Base-by-base conservation (phyloP, 2,888 invertebrate genomes). In the Rhimphoctona megacephalus region DNA sequence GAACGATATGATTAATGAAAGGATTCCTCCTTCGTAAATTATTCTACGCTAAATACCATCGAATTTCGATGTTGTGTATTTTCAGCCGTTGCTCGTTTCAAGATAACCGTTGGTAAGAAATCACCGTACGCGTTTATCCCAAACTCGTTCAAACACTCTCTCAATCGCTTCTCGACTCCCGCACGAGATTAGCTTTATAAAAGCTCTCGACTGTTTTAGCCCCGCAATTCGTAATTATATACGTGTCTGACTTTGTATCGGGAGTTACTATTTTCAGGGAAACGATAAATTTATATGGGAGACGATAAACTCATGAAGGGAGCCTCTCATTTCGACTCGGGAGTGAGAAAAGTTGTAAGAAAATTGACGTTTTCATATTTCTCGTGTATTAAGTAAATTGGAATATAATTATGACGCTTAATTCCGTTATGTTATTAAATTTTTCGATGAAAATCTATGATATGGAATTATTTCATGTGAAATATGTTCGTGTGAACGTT, bases 391-490 rank as follows among this genome's bases (percentile, higher is more conserved):
- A 14, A 33, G 11, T 61, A n/a, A 19, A 25, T 17, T 39, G 36
- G 6, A 36, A 39, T 67, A 91, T 91, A 91, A 92, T 93, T 92
- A 91, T 91, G 90, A 90, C 89, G 90, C 91, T 91, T 89, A 64
- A 69, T 90, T 89, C 91, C 91, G 91, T 92, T 90, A 91, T 3
- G n/a, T 22, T 19, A 19, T n/a, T 33, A 8, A 19, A 14, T 25
- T 7, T 4, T 33, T 8, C 19, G 8, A 8, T 39, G 2, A 19
- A 36, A 39, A 66, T 66, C 19, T n/a, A 9, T 5, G n/a, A 0
- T 66, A 9, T 4, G 3, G 7, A 57, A 57, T 66, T 7, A 66
- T n/a, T 49, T 49, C 19, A 19, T 4, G 19, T 19, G 2, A 49
- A 49, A 5, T 5, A 14, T 46, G 46, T 0, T 49, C 49, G 19